Evolutionary conservation across 1,140 invertebrate genomes (phyloP).

Genomic region (Samia ricini): DNA sequence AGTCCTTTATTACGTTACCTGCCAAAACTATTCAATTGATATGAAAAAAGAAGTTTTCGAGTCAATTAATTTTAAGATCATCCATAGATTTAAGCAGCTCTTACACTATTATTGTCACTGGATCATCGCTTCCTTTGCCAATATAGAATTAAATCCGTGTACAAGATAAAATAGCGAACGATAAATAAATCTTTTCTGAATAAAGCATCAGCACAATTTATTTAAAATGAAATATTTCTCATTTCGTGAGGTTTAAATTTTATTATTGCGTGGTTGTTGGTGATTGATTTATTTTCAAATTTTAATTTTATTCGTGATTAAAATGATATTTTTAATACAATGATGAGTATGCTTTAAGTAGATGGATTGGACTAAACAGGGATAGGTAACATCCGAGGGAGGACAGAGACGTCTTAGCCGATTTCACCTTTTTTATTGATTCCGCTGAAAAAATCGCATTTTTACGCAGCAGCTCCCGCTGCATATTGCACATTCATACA

Average conservation of each 20-base stretch:
- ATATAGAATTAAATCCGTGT: constrained; percentile 17
- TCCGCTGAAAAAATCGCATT: neutral
- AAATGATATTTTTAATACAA: constrained; percentile 14
- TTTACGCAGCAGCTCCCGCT: neutral
- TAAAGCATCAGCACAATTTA: constrained; percentile 65
- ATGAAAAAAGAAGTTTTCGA: constrained; percentile 35
- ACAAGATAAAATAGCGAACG: constrained; percentile 39
- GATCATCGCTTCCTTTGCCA: constrained; percentile 63
- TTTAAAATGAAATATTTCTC: constrained; percentile 49
- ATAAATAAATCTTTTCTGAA: constrained; percentile 28
- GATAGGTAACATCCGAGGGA: neutral
- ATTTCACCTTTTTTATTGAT: constrained; percentile 14
- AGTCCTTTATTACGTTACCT: constrained; percentile 45
- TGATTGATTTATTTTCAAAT: constrained; percentile 51
- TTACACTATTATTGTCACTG: constrained; percentile 27
- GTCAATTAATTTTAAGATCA: constrained; percentile 77
- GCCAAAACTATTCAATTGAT: constrained; percentile 44
- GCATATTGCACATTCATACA: neutral
- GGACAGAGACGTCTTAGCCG: constrained; percentile 23
- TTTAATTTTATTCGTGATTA: constrained; percentile 12
- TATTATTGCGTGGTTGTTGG: constrained; percentile 41
- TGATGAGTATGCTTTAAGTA: constrained; percentile 43
- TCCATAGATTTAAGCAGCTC: constrained; percentile 59
- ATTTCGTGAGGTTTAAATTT: no score
- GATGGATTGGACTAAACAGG: constrained; percentile 32